Percentiles rank a stretch among this genome's conserved stretches.
phyloP scores from a whole-genome alignment of 2,113 vertebrate genomes.

The Salminus brasiliensis region DNA sequence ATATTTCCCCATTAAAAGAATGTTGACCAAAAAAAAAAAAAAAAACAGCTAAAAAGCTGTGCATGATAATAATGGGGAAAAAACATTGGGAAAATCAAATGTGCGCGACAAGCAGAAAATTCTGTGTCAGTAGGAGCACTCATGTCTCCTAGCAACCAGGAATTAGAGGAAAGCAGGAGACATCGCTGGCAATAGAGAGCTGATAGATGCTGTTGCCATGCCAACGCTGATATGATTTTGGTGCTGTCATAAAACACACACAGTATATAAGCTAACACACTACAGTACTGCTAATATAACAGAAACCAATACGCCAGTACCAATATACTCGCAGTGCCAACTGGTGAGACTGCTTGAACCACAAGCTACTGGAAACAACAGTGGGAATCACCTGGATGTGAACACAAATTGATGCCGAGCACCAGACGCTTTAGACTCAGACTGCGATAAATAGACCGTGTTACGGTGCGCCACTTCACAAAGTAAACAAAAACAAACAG shows the following conservation, averaged over 20 bases:
- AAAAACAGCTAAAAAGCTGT: neutral
- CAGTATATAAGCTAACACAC: conserved; percentile 32
- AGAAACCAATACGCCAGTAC: neutral
- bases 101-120: conserved; percentile 1
- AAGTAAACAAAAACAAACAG: neutral
- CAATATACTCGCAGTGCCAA: neutral
- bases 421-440: neutral
- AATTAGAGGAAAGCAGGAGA: conserved; percentile 13
- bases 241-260: conserved; percentile 26
- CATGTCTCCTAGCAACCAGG: conserved; percentile 43
- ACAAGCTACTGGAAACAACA: neutral
- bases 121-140: conserved; percentile 14
- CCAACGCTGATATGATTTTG: conserved; percentile 25
- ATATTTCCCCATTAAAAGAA: neutral
- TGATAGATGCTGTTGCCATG: conserved; percentile 11
- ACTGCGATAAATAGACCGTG: neutral
- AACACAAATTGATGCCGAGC: neutral
- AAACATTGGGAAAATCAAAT: neutral
- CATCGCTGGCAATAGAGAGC: neutral
- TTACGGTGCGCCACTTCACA: neutral
- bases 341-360: neutral
- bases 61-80: neutral
- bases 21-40: neutral
- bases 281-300: conserved; percentile 10
- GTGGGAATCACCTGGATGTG: neutral